Evolutionary conservation across 2,888 invertebrate species (phyloP), one percentile per base, ranked within the genome.

Genomic region (Drosophila peninsularis): DNA sequence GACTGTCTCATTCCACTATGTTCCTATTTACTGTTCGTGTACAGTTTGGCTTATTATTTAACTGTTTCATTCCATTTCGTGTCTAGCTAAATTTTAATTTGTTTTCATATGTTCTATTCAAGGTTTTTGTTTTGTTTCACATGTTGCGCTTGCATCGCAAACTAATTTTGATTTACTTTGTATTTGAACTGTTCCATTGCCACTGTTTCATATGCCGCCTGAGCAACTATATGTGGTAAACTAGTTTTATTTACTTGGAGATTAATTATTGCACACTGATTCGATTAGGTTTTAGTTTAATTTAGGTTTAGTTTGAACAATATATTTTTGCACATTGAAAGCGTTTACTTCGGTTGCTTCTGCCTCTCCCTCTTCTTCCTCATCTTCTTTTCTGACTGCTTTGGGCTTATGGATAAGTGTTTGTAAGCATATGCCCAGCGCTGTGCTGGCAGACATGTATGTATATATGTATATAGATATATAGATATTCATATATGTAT

Each of bases 401-500:
- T 0, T 53, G 39, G 60, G 37, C 34, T 50, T 67, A 50, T 39
- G 50, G 37, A 36, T 65, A 66, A 76, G 75, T 75, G 78, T 66
- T 77, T 58, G 37, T 67, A 77, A 67, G 61, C 61, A 77, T 63
- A 61, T 77, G 77, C 30, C 58, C 74, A 75, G 76, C 65, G 62
- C 76, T 75, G 71, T 71, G 44, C 45, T 42, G 63, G 63, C n/a
- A 39, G 53, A 30, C 34, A 56, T 17, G 7, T 42, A 17, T 56
- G 17, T 27, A 41, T 52, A 53, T 50, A 54, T 34, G 39, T 44
- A 17, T 34, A 47, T 42, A n/a, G 45, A 41, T 45, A 34, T 30
- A 39, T 47, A 34, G 27, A 47, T 32, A 41, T 17, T 56, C 41
- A 27, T 36, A 36, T 30, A 21, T 55, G 45, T 6, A 34, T 2